Percentiles rank a stretch among this genome's conserved stretches.
These are phyloP conservation scores for Glaucopsyche alexis DNA, from an alignment of 2,888 invertebrate species.

Conservation along the genomic window DNA sequence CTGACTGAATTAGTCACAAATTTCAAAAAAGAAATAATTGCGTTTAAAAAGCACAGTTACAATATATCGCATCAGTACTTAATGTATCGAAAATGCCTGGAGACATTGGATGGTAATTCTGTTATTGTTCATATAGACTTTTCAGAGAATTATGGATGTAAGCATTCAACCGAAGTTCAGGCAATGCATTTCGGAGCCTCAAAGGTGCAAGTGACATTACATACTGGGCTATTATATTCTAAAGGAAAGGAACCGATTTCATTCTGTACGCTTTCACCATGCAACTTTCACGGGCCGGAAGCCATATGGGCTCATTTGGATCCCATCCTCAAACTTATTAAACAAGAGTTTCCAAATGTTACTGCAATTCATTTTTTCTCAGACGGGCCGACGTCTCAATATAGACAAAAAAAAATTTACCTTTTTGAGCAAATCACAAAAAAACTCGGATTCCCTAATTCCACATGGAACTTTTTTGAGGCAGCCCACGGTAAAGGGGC, in stretches of 20 bases:
- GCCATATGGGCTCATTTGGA: conserved; percentile 40
- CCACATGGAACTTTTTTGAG: conserved; percentile 34
- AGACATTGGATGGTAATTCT: conserved; percentile 12
- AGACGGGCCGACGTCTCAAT: conserved; percentile 37
- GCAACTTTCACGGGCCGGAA: conserved; percentile 37
- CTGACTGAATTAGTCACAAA: too few species aligned
- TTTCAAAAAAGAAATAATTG: background rate
- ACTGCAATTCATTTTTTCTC: conserved; percentile 37
- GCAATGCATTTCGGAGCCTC: conserved; percentile 40
- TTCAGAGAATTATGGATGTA: conserved; percentile 34
- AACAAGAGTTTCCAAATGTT: conserved; percentile 32
- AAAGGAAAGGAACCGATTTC: conserved; percentile 31
- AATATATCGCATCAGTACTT: conserved; percentile 23
- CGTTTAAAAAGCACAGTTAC: conserved; percentile 22
- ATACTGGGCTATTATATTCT: conserved; percentile 37
- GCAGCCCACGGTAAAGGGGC: conserved; percentile 35
- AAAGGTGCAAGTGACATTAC: conserved; percentile 39
- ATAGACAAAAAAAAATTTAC: conserved; percentile 35
- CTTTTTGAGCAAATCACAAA: conserved; percentile 29
- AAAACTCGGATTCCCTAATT: conserved; percentile 17
- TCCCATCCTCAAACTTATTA: conserved; percentile 37
- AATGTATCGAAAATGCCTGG: background rate
- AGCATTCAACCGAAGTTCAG: conserved; percentile 34
- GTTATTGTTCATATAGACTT: conserved; percentile 23
- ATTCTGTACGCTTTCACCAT: conserved; percentile 33